A percentile compares a stretch with the other conserved stretches of the same genome.
Conservation (phyloP, 2,113 vertebrate genomes). For the Raphicerus campestris region DNA sequence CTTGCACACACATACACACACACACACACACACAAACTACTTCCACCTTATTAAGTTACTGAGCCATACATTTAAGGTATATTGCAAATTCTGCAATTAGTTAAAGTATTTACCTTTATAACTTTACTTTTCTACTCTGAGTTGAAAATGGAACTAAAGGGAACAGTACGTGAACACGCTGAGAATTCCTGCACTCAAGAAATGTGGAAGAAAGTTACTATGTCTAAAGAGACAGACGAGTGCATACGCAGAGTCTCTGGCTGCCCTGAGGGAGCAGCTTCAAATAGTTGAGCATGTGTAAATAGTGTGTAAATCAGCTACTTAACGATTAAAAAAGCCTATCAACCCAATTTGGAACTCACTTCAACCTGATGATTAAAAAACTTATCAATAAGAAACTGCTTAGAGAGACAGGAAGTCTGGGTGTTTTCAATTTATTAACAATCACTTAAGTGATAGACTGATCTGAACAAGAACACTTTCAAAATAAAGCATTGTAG, state of each 20-base stretch:
- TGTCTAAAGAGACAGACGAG: background rate
- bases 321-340: background rate
- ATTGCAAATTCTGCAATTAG: background rate
- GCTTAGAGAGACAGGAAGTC: background rate
- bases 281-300: background rate
- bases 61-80: background rate
- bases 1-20: background rate
- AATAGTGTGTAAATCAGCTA: background rate
- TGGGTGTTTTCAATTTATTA: background rate
- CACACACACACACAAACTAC: background rate
- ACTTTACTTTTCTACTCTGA: background rate
- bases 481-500: background rate
- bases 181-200: background rate
- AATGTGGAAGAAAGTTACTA: background rate
- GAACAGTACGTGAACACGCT: background rate
- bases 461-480: background rate
- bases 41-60: background rate
- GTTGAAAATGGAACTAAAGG: background rate
- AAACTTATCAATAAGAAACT: background rate
- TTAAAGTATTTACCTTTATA: background rate
- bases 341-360: background rate
- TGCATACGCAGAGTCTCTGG: background rate
- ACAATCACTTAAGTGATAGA: background rate
- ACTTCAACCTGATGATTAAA: background rate
- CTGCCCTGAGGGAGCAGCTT: background rate